Conservation (phyloP, 1,140 invertebrate species). For the Acyrthosiphon pisum region DNA sequence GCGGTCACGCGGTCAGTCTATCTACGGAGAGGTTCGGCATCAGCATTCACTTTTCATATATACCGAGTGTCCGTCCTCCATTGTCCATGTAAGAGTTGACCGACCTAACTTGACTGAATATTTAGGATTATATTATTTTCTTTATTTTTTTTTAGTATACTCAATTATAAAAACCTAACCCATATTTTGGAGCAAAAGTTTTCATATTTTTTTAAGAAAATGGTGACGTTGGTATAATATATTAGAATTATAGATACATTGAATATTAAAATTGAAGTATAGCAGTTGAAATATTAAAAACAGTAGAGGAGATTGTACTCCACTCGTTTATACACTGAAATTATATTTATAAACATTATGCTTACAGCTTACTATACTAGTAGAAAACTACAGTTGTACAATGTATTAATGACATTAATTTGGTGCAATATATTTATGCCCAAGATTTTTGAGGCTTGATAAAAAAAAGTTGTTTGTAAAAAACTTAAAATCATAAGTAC, state of each 20-base stretch:
- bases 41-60: background rate
- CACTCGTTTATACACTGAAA: no score
- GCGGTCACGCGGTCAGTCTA: background rate
- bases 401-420: no score
- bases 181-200: no score
- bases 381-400: no score
- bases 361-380: no score
- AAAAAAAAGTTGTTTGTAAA: no score
- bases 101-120: background rate
- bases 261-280: background rate
- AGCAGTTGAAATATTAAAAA: background rate
- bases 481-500: no score
- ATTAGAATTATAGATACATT: background rate
- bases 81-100: background rate
- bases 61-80: background rate
- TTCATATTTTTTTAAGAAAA: no score
- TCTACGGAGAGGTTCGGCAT: background rate
- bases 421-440: no score
- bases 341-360: no score
- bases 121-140: background rate
- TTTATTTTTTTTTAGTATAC: background rate
- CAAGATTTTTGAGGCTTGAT: no score
- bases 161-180: background rate
- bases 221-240: background rate
- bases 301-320: no score